phyloP scores from a whole-genome alignment of 2,113 vertebrate genomes.

The Sturnus vulgaris region DNA sequence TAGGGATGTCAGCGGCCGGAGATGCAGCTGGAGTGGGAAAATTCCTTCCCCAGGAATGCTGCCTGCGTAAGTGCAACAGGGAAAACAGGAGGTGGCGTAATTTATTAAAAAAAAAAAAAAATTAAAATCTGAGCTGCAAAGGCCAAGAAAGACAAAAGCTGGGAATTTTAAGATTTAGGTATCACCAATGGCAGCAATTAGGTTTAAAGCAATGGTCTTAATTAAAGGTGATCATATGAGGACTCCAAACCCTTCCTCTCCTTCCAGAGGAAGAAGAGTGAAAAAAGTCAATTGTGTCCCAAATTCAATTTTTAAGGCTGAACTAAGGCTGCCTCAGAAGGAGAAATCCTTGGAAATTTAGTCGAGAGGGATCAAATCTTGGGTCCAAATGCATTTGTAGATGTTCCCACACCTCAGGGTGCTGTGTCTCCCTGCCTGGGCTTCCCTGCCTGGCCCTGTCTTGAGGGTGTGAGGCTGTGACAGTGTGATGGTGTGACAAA shows the following conservation, averaged over 20 bases:
- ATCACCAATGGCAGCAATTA: fast-evolving
- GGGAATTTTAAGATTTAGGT: background rate
- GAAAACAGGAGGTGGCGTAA: slow-evolving; percentile 13
- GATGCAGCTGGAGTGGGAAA: background rate
- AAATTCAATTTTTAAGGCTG: background rate
- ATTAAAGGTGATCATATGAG: background rate
- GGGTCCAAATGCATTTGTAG: no score
- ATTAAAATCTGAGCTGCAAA: background rate
- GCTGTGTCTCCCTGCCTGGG: background rate
- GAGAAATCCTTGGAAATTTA: background rate
- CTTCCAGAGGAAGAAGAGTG: background rate
- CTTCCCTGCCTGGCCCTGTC: background rate
- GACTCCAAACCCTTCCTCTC: background rate
- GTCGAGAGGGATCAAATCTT: fast-evolving
- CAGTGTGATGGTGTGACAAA: background rate
- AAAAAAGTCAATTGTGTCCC: background rate
- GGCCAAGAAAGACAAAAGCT: background rate
- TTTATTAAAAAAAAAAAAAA: background rate
- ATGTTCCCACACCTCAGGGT: fast-evolving
- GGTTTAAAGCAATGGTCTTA: background rate
- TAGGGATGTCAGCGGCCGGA: background rate
- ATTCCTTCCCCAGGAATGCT: background rate
- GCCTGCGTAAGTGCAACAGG: background rate
- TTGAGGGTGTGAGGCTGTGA: background rate
- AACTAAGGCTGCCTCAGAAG: background rate